Percentiles rank a stretch among this genome's conserved stretches.
phyloP scores from a whole-genome alignment of 2,888 invertebrate species.

The Anarsia innoxiella region DNA sequence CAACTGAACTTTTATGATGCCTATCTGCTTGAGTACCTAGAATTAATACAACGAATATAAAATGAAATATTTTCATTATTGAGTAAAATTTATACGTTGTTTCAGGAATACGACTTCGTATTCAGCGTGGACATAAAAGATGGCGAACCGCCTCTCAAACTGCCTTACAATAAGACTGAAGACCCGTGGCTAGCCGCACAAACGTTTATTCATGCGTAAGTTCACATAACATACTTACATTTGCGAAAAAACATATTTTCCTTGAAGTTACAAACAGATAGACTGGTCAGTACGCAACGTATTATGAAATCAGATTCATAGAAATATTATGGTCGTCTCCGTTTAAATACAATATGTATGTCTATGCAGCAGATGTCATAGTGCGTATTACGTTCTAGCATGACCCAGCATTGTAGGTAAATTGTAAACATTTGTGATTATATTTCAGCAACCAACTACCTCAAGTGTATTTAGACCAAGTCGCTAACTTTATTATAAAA shows the following conservation, averaged over 20 bases:
- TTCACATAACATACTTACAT: background rate
- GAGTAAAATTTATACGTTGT: too few species aligned
- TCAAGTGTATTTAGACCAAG: slow-evolving; percentile 90
- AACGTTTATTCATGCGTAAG: slow-evolving; percentile 85
- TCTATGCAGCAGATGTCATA: too few species aligned
- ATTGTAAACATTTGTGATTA: background rate
- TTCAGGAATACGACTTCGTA: slow-evolving; percentile 91
- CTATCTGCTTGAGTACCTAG: too few species aligned
- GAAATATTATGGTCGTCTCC: too few species aligned
- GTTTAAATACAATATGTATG: too few species aligned
- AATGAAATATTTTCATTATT: background rate
- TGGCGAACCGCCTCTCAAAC: slow-evolving; percentile 88
- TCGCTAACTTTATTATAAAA: slow-evolving; percentile 93
- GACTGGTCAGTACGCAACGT: too few species aligned
- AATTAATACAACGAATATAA: background rate
- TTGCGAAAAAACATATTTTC: too few species aligned
- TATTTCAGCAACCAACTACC: slow-evolving; percentile 82
- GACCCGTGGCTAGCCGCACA: slow-evolving; percentile 96
- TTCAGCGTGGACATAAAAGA: slow-evolving; percentile 97
- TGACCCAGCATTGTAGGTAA: too few species aligned
- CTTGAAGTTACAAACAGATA: too few species aligned
- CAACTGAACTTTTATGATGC: too few species aligned
- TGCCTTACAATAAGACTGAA: slow-evolving; percentile 92
- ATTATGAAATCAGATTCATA: too few species aligned
- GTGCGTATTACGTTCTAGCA: too few species aligned